Conservation (phyloP, 2,888 invertebrate species). For the Zaprionus bogoriensis region DNA sequence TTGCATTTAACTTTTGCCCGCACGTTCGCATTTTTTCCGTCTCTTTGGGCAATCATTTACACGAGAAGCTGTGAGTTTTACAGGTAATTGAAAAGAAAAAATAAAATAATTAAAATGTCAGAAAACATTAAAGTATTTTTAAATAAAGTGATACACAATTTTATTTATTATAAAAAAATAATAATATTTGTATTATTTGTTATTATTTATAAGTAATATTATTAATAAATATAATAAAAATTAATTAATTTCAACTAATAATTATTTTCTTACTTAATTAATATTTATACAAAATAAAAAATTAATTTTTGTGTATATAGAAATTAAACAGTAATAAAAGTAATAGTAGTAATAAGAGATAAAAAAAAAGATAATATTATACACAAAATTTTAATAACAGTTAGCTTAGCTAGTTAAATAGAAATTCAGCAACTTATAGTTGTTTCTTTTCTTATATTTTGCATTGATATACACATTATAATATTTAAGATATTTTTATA, state of each 20-base stretch:
- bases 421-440: too few species aligned
- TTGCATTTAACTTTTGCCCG: slow-evolving; percentile 71
- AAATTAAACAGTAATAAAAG: too few species aligned
- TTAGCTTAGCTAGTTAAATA: too few species aligned
- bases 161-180: neutral
- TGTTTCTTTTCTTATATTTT: too few species aligned
- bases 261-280: neutral
- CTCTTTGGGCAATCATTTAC: slow-evolving; percentile 42
- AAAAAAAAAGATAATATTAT: too few species aligned
- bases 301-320: neutral
- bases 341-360: too few species aligned
- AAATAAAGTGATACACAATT: too few species aligned
- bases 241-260: neutral
- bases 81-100: neutral
- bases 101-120: neutral
- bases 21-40: slow-evolving; percentile 25
- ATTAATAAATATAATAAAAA: neutral
- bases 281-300: neutral
- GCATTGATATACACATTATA: neutral
- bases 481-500: neutral
- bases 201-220: neutral
- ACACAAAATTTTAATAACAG: neutral
- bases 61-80: neutral
- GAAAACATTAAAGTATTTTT: neutral
- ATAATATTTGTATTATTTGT: neutral